Evolutionary conservation across 2,797 vertebrate species (phyloP), one percentile per base, ranked within the genome.

Genomic region (Xiphorhynchus erythropygius): DNA sequence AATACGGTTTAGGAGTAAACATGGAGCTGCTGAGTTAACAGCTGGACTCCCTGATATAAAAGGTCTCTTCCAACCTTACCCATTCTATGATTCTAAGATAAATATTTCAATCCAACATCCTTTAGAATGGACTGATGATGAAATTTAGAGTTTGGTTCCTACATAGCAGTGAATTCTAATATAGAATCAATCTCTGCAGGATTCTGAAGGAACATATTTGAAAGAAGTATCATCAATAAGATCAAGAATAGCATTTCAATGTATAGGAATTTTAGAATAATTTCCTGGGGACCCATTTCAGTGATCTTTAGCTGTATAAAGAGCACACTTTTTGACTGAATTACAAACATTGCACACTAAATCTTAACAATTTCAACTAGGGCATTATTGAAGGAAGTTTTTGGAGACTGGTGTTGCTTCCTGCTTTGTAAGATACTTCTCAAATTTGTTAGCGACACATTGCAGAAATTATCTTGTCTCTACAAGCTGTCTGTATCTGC

Each of bases 21-120:
- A 13, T 0, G 0, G 39, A 64, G 27, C 1, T 52, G 16, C 14
- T 57, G 12, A 4, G 8, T 39, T 33, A 57, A 39, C 9, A 5
- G 5, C 23, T 39, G 14, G 37, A 30, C 5, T 44, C 53, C 33
- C 6, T 32, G 14, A 35, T 47, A 27, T 35, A 22, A 32, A 53
- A 33, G 7, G 10, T 23, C 3, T 81, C 47, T 67, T 53, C 21
- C 10, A 59, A 25, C 1, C 33, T 67, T 35, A 33, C 53, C 14
- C 46, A 39, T 47, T 35, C 30, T 35, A 24, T 22, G 16, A 30
- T 41, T 53, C 39, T 74, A 39, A n/a, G 30, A 18, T 8, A 60
- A 60, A 11, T 27, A 23, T 68, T 82, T 50, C 35, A 67, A 64
- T 59, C 17, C 6, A 39, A 5, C n/a, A 11, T 71, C 68, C 17